Evolutionary conservation across 2,113 vertebrate genomes (phyloP).

Genomic region (Taurulus bubalis): DNA sequence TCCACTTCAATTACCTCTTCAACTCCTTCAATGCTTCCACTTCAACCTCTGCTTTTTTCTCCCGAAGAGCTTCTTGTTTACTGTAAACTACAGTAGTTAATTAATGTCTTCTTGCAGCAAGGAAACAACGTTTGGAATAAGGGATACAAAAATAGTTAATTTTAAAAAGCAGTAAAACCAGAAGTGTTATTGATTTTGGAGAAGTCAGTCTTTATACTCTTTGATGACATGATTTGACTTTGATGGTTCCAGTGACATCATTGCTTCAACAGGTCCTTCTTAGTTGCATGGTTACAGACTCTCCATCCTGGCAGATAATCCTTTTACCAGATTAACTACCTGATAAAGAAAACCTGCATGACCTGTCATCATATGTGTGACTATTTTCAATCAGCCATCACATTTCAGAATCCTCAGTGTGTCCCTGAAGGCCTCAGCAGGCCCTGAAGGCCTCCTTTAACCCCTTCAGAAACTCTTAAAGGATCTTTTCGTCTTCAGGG

Average conservation of each 20-base stretch:
- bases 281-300: too few species aligned
- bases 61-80: neutral
- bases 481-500: conserved; percentile 36
- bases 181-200: too few species aligned
- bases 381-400: neutral
- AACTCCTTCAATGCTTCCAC: neutral
- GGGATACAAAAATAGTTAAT: neutral
- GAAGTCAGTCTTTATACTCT: too few species aligned
- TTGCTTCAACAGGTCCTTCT: too few species aligned
- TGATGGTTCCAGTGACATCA: too few species aligned
- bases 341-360: neutral
- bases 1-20: neutral
- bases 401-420: neutral
- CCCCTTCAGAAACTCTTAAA: neutral
- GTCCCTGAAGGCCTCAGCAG: conserved; percentile 8
- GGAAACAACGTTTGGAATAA: neutral
- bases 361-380: neutral
- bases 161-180: neutral
- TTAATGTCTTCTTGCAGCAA: neutral
- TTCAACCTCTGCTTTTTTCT: neutral
- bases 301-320: too few species aligned
- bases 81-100: neutral
- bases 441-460: conserved; percentile 15
- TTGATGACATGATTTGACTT: too few species aligned
- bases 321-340: neutral